A percentile compares a stretch with the other conserved stretches of the same genome.
Evolutionary conservation across 2,113 vertebrate species (phyloP).

Genomic region (Oncorhynchus nerka): DNA sequence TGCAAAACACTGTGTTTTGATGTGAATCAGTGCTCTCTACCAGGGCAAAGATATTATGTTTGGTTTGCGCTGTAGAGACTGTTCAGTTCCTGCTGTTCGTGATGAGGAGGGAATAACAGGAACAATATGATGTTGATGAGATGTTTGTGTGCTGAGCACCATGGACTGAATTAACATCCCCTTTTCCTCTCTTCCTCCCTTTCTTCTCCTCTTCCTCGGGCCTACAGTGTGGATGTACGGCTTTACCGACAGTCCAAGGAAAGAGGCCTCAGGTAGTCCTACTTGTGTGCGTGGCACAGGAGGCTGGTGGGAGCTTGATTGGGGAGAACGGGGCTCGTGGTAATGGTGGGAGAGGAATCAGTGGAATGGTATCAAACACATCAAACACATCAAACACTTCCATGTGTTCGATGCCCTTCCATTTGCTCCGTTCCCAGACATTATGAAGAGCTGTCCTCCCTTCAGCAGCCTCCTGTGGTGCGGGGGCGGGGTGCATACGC

Average conservation of each 20-base stretch:
- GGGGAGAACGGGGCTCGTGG: too few species aligned
- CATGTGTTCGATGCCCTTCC: too few species aligned
- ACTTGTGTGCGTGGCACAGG: constrained; percentile 23
- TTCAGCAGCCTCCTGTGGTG: background rate
- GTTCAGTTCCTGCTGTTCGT: background rate
- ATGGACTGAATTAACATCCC: constrained; percentile 61
- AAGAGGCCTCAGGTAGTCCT: constrained; percentile 87
- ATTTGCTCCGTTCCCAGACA: too few species aligned
- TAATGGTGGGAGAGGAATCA: too few species aligned
- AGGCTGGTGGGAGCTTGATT: too few species aligned
- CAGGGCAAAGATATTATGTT: background rate
- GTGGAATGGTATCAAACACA: too few species aligned
- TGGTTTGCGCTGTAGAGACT: constrained; percentile 1
- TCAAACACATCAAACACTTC: too few species aligned
- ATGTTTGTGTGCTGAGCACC: constrained; percentile 6
- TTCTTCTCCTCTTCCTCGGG: constrained; percentile 43
- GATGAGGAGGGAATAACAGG: background rate
- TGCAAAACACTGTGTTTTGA: background rate
- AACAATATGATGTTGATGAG: constrained; percentile 14
- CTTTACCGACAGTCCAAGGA: constrained; percentile 95
- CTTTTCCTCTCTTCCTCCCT: constrained; percentile 53
- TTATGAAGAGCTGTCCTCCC: background rate
- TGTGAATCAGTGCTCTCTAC: background rate
- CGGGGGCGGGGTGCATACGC: background rate
- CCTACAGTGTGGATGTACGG: constrained; percentile 98